Evolutionary conservation across 2,113 vertebrate genomes (phyloP).

Genomic region (Nipponia nippon): DNA sequence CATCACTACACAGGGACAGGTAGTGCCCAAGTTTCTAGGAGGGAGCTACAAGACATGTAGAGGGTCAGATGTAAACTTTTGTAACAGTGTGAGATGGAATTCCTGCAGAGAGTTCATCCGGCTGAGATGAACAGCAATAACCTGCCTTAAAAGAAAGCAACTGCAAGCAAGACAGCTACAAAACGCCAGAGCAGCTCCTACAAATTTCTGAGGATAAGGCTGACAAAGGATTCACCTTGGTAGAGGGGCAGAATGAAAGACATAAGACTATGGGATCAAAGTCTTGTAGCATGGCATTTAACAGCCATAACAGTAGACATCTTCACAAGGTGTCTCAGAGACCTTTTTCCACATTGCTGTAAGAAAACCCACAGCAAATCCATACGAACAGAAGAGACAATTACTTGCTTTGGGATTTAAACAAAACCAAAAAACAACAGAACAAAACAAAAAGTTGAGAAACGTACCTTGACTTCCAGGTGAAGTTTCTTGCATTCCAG

Average conservation of each 20-base stretch:
- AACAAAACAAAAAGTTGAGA: neutral
- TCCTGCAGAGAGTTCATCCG: neutral
- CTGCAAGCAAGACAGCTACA: neutral
- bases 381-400: neutral
- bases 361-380: neutral
- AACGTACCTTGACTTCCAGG: neutral
- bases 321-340: neutral
- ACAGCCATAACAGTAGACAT: neutral
- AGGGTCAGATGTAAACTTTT: neutral
- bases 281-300: neutral
- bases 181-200: neutral
- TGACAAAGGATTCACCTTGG: neutral
- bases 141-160: neutral
- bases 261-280: neutral
- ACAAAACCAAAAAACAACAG: neutral
- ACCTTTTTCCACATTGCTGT: neutral
- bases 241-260: neutral
- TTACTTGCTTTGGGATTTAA: neutral
- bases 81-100: neutral
- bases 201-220: neutral
- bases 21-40: neutral
- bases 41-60: rapidly evolving
- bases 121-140: neutral
- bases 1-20: neutral
- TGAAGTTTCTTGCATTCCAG: neutral